Evolutionary conservation across 2,888 invertebrate species (phyloP).

Genomic region (Caenorhabditis sp.): DNA sequence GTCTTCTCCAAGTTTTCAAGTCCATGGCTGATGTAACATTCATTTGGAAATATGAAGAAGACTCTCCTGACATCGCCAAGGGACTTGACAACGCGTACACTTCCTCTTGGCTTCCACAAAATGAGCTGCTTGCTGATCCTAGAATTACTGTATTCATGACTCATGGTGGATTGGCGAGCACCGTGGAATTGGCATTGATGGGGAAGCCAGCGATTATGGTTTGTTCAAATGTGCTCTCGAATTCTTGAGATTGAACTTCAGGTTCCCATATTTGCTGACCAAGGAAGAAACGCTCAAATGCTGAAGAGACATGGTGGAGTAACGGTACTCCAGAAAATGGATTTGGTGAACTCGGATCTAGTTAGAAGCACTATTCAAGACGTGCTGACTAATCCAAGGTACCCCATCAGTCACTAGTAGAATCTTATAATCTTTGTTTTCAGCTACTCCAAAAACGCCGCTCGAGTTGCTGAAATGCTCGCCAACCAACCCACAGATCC

Average conservation of each 20-base stretch:
- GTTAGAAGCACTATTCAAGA: conserved; percentile 7
- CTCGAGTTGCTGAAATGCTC: conserved; percentile 17
- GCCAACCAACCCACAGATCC: conserved; percentile 30
- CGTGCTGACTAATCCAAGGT: conserved; percentile 18
- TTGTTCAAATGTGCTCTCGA: background rate
- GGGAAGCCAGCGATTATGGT: conserved; percentile 44
- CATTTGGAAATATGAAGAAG: conserved; percentile 68
- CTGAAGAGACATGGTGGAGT: conserved; percentile 40
- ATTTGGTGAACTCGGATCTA: background rate
- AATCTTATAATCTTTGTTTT: too few species aligned
- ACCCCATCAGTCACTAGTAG: too few species aligned
- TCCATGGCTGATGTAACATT: conserved; percentile 59
- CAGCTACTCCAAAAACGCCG: conserved; percentile 26
- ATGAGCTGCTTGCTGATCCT: conserved; percentile 66
- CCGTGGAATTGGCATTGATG: conserved; percentile 48
- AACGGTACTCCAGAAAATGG: conserved; percentile 22
- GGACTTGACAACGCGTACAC: conserved; percentile 64
- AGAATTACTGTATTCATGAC: conserved; percentile 62
- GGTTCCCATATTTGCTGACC: conserved; percentile 58
- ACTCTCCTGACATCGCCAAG: conserved; percentile 30
- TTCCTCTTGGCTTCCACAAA: conserved; percentile 73
- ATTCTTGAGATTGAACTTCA: background rate
- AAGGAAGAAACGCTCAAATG: conserved; percentile 49
- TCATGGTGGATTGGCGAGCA: conserved; percentile 64
- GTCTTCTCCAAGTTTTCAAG: conserved; percentile 31